A percentile compares a stretch with the other conserved stretches of the same genome.
Conservation (phyloP, 2,113 vertebrate genomes). For the Anhinga rufa region DNA sequence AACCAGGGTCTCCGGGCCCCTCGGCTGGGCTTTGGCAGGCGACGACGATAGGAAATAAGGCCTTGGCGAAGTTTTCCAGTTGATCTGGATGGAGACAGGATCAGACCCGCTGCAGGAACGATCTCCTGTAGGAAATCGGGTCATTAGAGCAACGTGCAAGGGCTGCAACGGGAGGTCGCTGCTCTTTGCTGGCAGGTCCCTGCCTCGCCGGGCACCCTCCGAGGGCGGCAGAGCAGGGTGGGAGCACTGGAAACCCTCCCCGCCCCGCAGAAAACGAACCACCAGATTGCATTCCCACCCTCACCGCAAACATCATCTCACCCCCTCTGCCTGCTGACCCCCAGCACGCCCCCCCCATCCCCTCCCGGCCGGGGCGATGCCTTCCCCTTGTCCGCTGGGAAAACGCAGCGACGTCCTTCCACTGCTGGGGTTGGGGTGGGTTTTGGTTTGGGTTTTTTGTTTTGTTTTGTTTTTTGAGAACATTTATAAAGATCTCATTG, state of each 20-base stretch:
- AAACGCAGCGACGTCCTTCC: not conserved
- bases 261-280: not conserved
- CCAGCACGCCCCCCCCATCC: not conserved
- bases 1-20: not conserved
- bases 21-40: not conserved
- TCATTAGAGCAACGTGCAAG: fast-evolving
- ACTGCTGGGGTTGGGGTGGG: not conserved
- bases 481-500: conserved; percentile 41
- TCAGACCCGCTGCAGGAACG: not conserved
- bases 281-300: not conserved
- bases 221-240: not conserved
- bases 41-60: fast-evolving
- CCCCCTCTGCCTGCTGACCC: not conserved
- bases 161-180: not conserved
- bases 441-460: not conserved
- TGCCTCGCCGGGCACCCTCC: not conserved
- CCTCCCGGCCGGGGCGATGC: not conserved
- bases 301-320: not conserved
- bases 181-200: not conserved
- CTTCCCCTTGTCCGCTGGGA: not conserved
- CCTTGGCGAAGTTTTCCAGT: not conserved
- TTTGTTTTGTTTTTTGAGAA: not conserved
- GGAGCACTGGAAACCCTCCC: not conserved
- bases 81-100: not conserved
- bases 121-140: fast-evolving